phyloP scores from a whole-genome alignment of 2,797 vertebrate species.

The Myotis findleyi region DNA sequence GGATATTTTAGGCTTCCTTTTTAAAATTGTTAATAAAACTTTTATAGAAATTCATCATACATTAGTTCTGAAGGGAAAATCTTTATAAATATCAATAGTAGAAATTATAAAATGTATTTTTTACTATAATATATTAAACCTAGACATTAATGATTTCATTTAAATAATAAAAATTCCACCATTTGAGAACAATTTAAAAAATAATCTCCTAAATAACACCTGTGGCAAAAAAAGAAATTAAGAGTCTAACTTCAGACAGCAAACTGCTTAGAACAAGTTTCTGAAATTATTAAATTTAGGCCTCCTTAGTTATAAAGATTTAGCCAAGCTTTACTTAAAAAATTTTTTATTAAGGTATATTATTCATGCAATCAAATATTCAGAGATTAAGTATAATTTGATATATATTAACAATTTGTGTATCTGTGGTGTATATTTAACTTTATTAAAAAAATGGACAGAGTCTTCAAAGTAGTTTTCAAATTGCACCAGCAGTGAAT shows the following conservation, averaged over 20 bases:
- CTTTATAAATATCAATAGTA: not conserved
- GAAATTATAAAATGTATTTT: not conserved
- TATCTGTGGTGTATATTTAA: not conserved
- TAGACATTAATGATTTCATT: slow-evolving; percentile 32
- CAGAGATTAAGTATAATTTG: slow-evolving; percentile 3
- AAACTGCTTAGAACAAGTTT: not conserved
- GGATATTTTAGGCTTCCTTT: not conserved
- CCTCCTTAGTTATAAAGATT: too few relatives aligned
- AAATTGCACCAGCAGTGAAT: not conserved
- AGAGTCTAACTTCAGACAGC: not conserved
- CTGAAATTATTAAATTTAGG: too few relatives aligned
- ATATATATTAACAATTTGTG: not conserved
- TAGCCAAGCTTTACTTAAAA: not conserved
- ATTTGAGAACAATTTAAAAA: not conserved
- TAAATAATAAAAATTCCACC: slow-evolving; percentile 26
- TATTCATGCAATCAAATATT: not conserved
- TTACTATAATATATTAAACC: not conserved
- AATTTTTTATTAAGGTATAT: too few relatives aligned
- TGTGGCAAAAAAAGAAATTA: not conserved
- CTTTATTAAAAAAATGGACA: not conserved
- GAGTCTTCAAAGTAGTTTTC: slow-evolving; percentile 26
- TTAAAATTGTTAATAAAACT: not conserved
- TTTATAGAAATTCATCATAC: slow-evolving; percentile 5
- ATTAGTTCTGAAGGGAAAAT: not conserved
- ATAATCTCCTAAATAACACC: not conserved